phyloP scores from a whole-genome alignment of 2,113 vertebrate genomes.

The Ranitomeya variabilis region DNA sequence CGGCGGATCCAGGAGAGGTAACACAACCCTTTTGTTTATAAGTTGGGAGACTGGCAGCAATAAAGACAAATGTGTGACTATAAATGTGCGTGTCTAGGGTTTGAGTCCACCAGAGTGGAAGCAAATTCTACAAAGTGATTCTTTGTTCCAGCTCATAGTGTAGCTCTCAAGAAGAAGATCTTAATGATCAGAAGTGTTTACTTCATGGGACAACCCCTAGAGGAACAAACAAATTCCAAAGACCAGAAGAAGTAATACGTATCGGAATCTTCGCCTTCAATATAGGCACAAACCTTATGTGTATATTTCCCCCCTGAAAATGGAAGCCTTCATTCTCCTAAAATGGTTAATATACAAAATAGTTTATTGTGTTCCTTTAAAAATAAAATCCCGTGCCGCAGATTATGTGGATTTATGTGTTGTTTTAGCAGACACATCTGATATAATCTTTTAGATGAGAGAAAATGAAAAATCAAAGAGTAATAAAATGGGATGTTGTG shows the following conservation, averaged over 20 bases:
- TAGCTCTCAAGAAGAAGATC: no score
- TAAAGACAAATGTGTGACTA: no score
- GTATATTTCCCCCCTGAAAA: neutral
- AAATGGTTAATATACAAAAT: no score
- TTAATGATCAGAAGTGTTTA: no score
- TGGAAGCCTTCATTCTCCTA: neutral
- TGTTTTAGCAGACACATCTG: neutral
- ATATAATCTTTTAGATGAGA: slow-evolving; percentile 20
- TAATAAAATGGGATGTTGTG: slow-evolving; percentile 24
- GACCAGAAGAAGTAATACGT: neutral
- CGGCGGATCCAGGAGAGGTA: no score
- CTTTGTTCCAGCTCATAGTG: no score
- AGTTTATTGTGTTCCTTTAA: neutral
- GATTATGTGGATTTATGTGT: neutral
- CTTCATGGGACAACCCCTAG: neutral
- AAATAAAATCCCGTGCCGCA: neutral
- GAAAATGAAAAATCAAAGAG: slow-evolving; percentile 12
- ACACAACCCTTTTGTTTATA: no score
- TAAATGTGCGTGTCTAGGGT: no score
- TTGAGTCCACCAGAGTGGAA: no score
- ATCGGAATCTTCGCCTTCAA: neutral
- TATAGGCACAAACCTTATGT: neutral
- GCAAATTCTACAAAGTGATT: no score
- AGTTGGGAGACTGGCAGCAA: no score
- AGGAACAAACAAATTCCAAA: neutral